Conservation (phyloP, 1,140 invertebrate species). For the Agrypnia vestita region DNA sequence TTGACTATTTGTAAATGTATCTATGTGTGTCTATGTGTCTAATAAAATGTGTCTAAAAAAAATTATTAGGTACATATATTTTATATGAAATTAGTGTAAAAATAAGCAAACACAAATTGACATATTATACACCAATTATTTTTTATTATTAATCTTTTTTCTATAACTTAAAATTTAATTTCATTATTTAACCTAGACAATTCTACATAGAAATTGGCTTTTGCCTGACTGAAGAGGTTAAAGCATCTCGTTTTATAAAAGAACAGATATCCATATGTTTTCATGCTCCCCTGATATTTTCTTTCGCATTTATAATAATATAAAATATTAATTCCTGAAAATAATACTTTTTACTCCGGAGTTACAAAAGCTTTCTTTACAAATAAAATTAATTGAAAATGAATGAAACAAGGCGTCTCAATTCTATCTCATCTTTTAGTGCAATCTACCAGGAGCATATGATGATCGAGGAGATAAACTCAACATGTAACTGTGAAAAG, state of each 20-base stretch:
- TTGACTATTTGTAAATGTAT: too few species aligned
- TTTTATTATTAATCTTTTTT: too few species aligned
- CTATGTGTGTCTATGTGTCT: too few species aligned
- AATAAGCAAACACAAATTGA: too few species aligned
- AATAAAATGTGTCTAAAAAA: too few species aligned
- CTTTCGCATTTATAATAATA: not conserved
- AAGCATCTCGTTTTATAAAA: not conserved
- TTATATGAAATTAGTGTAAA: too few species aligned
- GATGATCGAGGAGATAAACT: not conserved
- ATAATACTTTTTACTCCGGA: slow-evolving; percentile 14
- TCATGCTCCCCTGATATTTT: slow-evolving; percentile 2
- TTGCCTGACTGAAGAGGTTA: too few species aligned
- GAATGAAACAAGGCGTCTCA: not conserved
- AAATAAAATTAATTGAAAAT: slow-evolving; percentile 3
- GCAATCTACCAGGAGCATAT: slow-evolving; percentile 3
- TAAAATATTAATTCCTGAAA: slow-evolving; percentile 8
- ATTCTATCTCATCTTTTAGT: slow-evolving; percentile 27
- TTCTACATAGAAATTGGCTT: too few species aligned
- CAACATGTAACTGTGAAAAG: not conserved
- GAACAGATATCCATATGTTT: not conserved
- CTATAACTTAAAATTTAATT: too few species aligned
- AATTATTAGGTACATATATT: too few species aligned
- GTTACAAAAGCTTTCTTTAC: not conserved
- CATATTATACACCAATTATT: too few species aligned
- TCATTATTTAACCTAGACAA: too few species aligned